Base-by-base conservation (phyloP, 2,888 invertebrate genomes). In the Cryptophagus acutangulus region DNA sequence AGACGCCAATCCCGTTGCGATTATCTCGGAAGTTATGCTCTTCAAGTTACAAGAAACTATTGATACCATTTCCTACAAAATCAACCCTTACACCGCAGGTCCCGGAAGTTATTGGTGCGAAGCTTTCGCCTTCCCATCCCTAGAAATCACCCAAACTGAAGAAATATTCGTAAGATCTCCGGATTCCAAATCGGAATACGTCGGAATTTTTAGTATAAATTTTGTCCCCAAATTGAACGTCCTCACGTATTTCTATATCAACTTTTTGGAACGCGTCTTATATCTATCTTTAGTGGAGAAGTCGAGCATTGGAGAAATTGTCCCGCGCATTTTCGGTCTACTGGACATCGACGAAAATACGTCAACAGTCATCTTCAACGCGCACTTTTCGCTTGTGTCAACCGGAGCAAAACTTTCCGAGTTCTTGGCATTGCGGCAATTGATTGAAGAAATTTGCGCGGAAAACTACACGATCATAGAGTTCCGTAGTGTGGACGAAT, bases 71-170 rank as follows among this genome's bases (percentile, higher is more conserved):
- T 5, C 10, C 3, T 30, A 37, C 9, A 17, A 29, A 8, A n/a
- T 20, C 6, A 20, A n/a, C n/a, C n/a, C n/a, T n/a, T 38, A 45
- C 6, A 14, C 25, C 2, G 29, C 50, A 16, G 57, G 53, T 4
- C 57, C 62, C 3, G 60, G 59, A 5, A 35, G 48, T 33, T 60
- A 61, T 35, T 62, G 62, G 62, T 62, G 62, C 36, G 53, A 61
- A 47, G 56, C 51, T 2, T 58, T 61, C 41, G 15, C 48, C 5
- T 57, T 55, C 39, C 55, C 58, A 17, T 35, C 55, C 9, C 16
- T 13, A 3, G 9, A 15, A 6, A 3, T 8, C n/a, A 13, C 15
- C 8, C 4, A 31, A 9, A 2, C 24, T 10, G 17, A 43, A 14
- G 3, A 20, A 25, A n/a, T n/a, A n/a, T 48, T 30, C 17, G 40